Base-by-base conservation (phyloP, 1,140 invertebrate genomes). In the Panagrolaimus sp. region DNA sequence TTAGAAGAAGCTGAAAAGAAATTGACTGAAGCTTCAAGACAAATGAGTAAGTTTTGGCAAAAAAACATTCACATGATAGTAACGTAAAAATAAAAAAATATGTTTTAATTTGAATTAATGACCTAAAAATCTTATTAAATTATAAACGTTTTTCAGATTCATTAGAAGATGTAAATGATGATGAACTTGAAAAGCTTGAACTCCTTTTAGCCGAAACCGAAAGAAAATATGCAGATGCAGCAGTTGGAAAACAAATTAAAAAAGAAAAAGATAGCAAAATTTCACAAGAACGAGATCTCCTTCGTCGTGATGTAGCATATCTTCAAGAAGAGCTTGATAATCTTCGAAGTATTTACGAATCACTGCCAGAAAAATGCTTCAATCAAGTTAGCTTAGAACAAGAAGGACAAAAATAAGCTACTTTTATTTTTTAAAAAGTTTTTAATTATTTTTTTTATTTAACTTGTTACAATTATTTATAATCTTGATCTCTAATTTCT, bases 151-250 rank as follows among this genome's bases (percentile, higher is more conserved):
- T 65, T 78, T 47, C 48, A 80, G 78, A 82, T 65, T 81, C 79
- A n/a, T 61, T 81, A 23, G 81, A 82, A 62, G 70, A 82, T 31
- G 79, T 81, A 8, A 71, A 81, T 64, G 80, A 81, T 25, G 71
- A 74, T 27, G 82, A 81, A 63, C 65, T 81, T 46, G 72, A 70
- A 31, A 73, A 77, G 27, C 47, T 81, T n/a, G 79, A 81, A 63
- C 66, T 66, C 46, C 44, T 77, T 31, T 45, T 83, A 5, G 72
- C 79, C 27, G 74, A 67, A 38, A 67, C 78, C 16, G 81, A 81
- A 57, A 61, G 72, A 13, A 63, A 64, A 43, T 74, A 82, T 62
- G 69, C 38, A 11, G 68, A 75, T 48, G 72, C 73, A 16, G 66
- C 70, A 27, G 68, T 83, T 13, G 73, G 74, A 9, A 67, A 77